A percentile compares a stretch with the other conserved stretches of the same genome.
Conservation (phyloP, 2,888 invertebrate species). For the Acleris sparsana region DNA sequence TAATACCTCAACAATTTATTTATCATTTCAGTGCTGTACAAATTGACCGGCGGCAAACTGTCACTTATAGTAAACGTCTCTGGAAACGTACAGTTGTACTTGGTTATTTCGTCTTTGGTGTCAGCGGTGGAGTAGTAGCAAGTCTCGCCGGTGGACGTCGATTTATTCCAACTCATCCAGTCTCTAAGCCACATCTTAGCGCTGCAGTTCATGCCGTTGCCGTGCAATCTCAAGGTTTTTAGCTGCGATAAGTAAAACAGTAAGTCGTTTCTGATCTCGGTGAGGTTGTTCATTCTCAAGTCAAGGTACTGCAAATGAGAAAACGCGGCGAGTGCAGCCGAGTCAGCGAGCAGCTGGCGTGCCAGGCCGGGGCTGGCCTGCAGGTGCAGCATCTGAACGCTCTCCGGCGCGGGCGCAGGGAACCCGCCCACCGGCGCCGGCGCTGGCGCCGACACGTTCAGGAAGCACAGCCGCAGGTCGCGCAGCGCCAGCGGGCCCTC, state of each 20-base stretch:
- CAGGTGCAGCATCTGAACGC: constrained; percentile 89
- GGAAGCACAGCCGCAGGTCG: constrained; percentile 87
- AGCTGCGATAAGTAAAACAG: constrained; percentile 88
- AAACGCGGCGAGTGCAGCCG: constrained; percentile 88
- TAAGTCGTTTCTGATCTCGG: constrained; percentile 84
- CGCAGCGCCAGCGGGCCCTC: constrained; percentile 86
- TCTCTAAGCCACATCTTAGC: constrained; percentile 86
- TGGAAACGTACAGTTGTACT: constrained; percentile 78
- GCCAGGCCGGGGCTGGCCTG: constrained; percentile 89
- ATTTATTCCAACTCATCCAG: constrained; percentile 85
- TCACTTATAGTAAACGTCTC: constrained; percentile 80
- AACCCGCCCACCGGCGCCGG: constrained; percentile 86
- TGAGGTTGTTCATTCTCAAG: constrained; percentile 86
- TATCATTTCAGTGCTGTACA: constrained; percentile 80
- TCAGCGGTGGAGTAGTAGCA: constrained; percentile 77
- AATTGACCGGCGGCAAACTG: constrained; percentile 76
- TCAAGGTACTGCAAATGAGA: constrained; percentile 88
- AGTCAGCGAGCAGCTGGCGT: constrained; percentile 87
- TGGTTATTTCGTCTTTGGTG: constrained; percentile 70
- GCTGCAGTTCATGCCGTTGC: constrained; percentile 89
- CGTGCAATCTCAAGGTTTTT: constrained; percentile 85
- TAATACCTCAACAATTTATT: constrained; percentile 76
- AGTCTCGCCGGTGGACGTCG: constrained; percentile 63
- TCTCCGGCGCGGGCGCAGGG: constrained; percentile 88
- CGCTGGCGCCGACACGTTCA: constrained; percentile 83